phyloP scores from a whole-genome alignment of 2,797 vertebrate species.

The Sparidentex hasta region DNA sequence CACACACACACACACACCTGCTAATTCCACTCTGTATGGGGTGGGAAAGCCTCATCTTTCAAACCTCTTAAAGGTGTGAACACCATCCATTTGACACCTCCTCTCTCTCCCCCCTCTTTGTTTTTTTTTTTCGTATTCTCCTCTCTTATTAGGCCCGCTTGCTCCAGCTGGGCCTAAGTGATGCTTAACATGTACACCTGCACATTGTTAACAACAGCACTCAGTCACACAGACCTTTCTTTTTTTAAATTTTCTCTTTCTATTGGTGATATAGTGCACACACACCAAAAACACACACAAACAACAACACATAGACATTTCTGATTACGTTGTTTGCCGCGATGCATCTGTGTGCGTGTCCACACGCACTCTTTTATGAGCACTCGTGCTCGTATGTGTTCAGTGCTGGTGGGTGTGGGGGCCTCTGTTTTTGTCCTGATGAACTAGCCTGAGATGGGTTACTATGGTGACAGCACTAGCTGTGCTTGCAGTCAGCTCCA shows the following conservation, averaged over 20 bases:
- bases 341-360: slow-evolving; percentile 19
- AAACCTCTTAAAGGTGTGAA: slow-evolving; percentile 72
- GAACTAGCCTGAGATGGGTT: slow-evolving; percentile 71
- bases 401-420: slow-evolving; percentile 11
- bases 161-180: slow-evolving; percentile 56
- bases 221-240: slow-evolving; percentile 43
- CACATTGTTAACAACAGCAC: slow-evolving; percentile 39
- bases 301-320: neutral
- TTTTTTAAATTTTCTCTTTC: too few species aligned
- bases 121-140: slow-evolving; percentile 40
- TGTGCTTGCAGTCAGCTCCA: slow-evolving; percentile 47
- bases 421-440: slow-evolving; percentile 70
- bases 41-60: slow-evolving; percentile 71
- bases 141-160: slow-evolving; percentile 46
- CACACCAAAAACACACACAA: too few species aligned
- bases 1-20: slow-evolving; percentile 52
- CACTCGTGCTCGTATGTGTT: slow-evolving; percentile 40
- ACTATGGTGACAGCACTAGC: slow-evolving; percentile 75
- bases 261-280: too few species aligned
- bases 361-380: slow-evolving; percentile 45
- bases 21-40: slow-evolving; percentile 65
- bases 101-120: slow-evolving; percentile 16
- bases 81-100: slow-evolving; percentile 60
- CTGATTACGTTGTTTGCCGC: slow-evolving; percentile 48
- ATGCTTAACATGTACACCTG: slow-evolving; percentile 68